phyloP scores from a whole-genome alignment of 1,140 invertebrate genomes.

The Hyposmocoma kahamanoa region DNA sequence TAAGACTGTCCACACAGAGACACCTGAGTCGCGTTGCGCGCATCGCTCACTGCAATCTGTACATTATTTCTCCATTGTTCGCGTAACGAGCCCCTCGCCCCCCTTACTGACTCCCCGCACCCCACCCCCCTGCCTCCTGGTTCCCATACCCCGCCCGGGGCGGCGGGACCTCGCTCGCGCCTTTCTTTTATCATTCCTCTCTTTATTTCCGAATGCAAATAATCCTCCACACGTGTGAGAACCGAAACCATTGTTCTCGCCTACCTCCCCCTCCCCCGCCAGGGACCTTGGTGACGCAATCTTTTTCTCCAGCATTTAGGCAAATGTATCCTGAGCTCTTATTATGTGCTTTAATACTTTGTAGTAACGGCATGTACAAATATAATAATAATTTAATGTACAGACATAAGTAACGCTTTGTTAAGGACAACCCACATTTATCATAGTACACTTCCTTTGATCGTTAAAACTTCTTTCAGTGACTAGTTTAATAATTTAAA shows the following conservation, averaged over 20 bases:
- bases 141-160: conserved; percentile 54
- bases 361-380: too few species aligned
- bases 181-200: conserved; percentile 75
- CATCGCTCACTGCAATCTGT: conserved; percentile 74
- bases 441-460: too few species aligned
- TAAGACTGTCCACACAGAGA: conserved; percentile 58
- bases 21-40: conserved; percentile 68
- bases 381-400: too few species aligned
- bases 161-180: conserved; percentile 66
- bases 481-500: too few species aligned
- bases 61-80: conserved; percentile 74
- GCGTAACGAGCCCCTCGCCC: conserved; percentile 63
- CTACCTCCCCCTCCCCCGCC: conserved; percentile 33
- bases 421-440: too few species aligned
- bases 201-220: conserved; percentile 76
- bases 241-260: conserved; percentile 73
- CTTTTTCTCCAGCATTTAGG: conserved; percentile 66
- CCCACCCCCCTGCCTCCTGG: conserved; percentile 25
- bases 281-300: conserved; percentile 70
- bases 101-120: conserved; percentile 27
- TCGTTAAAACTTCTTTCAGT: too few species aligned
- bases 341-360: conserved; percentile 1
- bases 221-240: conserved; percentile 75
- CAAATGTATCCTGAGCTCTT: conserved; percentile 39
- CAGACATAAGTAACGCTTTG: too few species aligned